Percentiles rank a stretch among this genome's conserved stretches.
phyloP scores from a whole-genome alignment of 2,888 invertebrate species.

The Laothoe populi region DNA sequence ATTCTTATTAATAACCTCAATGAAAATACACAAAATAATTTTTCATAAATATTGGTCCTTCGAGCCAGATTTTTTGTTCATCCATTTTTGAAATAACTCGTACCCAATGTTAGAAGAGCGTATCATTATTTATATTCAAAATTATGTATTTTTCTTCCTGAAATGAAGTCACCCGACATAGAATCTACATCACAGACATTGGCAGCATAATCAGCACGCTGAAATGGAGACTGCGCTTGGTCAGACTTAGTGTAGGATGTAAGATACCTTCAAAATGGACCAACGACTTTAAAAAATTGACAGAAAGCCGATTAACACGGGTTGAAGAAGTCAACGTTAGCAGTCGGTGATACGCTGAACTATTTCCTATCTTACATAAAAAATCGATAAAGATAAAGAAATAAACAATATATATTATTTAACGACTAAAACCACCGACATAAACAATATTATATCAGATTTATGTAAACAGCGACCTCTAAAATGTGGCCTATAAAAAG shows the following conservation, averaged over 20 bases:
- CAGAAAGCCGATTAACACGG: no score
- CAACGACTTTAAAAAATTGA: no score
- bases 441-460: slow-evolving; percentile 14
- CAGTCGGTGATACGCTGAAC: not conserved
- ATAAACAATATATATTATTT: not conserved
- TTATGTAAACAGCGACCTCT: slow-evolving; percentile 25
- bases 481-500: slow-evolving; percentile 23
- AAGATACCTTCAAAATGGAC: no score
- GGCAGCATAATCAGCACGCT: no score
- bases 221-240: no score
- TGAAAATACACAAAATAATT: not conserved
- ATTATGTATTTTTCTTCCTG: not conserved
- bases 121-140: not conserved
- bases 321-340: not conserved
- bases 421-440: not conserved
- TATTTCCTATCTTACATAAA: slow-evolving; percentile 4
- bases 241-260: no score
- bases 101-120: no score
- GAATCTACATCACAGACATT: no score
- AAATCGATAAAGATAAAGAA: slow-evolving; percentile 16
- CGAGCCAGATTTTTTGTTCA: not conserved
- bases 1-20: not conserved
- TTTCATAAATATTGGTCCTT: not conserved
- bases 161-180: no score
- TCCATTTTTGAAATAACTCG: no score